A percentile compares a stretch with the other conserved stretches of the same genome.
phyloP scores from a whole-genome alignment of 2,888 invertebrate genomes.

The Thecocarcelia acutangulata region DNA sequence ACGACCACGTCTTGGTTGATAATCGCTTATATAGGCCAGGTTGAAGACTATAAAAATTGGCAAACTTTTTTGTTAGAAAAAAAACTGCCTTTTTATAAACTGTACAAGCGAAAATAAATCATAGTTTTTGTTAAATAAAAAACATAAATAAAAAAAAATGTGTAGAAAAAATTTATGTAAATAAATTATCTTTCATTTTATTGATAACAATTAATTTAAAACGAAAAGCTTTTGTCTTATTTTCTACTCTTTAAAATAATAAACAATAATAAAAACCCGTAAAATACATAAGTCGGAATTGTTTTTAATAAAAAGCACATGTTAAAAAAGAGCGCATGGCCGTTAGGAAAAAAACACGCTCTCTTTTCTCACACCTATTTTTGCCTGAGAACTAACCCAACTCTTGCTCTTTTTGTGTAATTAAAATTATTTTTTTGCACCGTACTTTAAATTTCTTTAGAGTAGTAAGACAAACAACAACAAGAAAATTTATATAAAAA shows the following conservation, averaged over 20 bases:
- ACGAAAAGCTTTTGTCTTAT: slow-evolving; percentile 33
- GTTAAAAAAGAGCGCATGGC: slow-evolving; percentile 64
- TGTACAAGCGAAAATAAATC: slow-evolving; percentile 4
- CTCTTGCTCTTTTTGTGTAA: slow-evolving; percentile 37
- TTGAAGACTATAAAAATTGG: slow-evolving; percentile 48
- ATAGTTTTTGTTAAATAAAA: neutral
- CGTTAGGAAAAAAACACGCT: slow-evolving; percentile 5
- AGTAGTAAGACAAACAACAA: slow-evolving; percentile 58
- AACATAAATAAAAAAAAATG: neutral
- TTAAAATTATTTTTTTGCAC: slow-evolving; percentile 39
- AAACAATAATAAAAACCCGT: slow-evolving; percentile 38
- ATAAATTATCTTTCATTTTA: slow-evolving; percentile 63
- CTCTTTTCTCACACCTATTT: slow-evolving; percentile 22
- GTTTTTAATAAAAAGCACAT: slow-evolving; percentile 57
- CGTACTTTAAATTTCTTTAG: slow-evolving; percentile 44
- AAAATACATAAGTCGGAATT: slow-evolving; percentile 23
- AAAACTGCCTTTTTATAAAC: neutral
- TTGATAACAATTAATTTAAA: slow-evolving; percentile 64
- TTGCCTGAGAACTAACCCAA: slow-evolving; percentile 2
- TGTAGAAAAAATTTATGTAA: slow-evolving; percentile 31
- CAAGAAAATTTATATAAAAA: slow-evolving; percentile 54
- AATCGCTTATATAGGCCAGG: slow-evolving; percentile 71
- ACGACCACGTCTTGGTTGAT: slow-evolving; percentile 74
- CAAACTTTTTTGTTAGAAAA: slow-evolving; percentile 5
- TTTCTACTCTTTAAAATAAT: slow-evolving; percentile 39